These are phyloP conservation scores for Neoarius graeffei DNA, from an alignment of 2,113 vertebrate genomes.

Conservation along the genomic window DNA sequence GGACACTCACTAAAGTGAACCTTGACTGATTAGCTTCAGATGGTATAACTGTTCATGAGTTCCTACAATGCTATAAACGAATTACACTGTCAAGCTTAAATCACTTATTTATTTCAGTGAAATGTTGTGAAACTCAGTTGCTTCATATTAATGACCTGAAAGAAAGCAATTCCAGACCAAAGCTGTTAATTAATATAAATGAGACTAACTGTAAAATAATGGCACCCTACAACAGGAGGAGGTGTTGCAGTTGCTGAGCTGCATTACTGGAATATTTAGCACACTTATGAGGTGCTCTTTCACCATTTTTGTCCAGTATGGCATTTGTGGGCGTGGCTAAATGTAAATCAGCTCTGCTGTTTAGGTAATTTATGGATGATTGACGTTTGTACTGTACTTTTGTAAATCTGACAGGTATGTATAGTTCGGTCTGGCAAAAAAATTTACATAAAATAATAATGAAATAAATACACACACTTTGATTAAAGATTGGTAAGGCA, in stretches of 20 bases:
- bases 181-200: background rate
- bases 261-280: background rate
- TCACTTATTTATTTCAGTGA: background rate
- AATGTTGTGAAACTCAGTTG: background rate
- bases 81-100: background rate
- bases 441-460: too few relatives aligned
- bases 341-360: background rate
- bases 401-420: background rate
- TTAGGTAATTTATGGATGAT: background rate
- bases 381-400: background rate
- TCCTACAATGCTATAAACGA: background rate
- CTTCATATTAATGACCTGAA: background rate
- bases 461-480: background rate
- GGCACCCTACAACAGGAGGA: background rate
- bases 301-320: background rate
- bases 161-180: background rate
- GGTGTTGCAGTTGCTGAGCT: background rate
- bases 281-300: background rate
- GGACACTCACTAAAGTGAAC: background rate
- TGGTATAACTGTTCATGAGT: background rate
- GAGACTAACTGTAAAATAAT: background rate
- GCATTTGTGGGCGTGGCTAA: background rate
- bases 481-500: background rate
- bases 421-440: background rate
- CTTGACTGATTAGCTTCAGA: background rate